Evolutionary conservation across 2,797 vertebrate species (phyloP).

Genomic region (Rhynchotus rufescens): DNA sequence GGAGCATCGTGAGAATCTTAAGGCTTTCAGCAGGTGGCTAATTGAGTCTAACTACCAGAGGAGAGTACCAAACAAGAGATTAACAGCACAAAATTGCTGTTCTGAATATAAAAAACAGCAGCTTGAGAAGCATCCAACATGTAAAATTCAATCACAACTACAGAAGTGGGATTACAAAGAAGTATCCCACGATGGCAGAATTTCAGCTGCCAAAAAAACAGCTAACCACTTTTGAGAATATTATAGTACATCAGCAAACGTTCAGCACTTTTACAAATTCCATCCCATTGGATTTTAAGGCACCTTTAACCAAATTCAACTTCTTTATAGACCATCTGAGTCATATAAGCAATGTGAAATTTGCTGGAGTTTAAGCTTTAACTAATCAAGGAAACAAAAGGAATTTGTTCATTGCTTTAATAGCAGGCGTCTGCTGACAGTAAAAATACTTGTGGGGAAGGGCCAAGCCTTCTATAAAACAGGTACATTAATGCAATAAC

Average conservation of each 20-base stretch:
- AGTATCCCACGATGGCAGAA: not conserved
- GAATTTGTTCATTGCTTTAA: not conserved
- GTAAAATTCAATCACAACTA: not conserved
- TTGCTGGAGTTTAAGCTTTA: conserved; percentile 21
- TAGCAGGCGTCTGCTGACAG: not conserved
- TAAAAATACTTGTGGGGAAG: not conserved
- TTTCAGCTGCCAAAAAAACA: not conserved
- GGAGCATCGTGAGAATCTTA: not conserved
- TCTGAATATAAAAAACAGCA: not conserved
- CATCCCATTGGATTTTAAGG: fast-evolving
- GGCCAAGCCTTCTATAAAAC: not conserved
- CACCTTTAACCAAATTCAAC: not conserved
- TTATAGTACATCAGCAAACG: not conserved
- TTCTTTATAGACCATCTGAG: fast-evolving
- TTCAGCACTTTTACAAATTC: not conserved
- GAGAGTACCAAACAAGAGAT: not conserved
- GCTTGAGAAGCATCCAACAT: not conserved
- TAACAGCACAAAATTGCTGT: not conserved
- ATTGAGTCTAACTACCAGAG: not conserved
- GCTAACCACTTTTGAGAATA: not conserved
- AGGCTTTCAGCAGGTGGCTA: not conserved
- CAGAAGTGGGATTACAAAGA: not conserved
- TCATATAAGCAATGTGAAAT: not conserved
- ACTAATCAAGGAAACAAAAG: not conserved
- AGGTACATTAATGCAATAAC: not conserved